Evolutionary conservation across 2,113 vertebrate species (phyloP).

Genomic region (Antechinus stuartii): DNA sequence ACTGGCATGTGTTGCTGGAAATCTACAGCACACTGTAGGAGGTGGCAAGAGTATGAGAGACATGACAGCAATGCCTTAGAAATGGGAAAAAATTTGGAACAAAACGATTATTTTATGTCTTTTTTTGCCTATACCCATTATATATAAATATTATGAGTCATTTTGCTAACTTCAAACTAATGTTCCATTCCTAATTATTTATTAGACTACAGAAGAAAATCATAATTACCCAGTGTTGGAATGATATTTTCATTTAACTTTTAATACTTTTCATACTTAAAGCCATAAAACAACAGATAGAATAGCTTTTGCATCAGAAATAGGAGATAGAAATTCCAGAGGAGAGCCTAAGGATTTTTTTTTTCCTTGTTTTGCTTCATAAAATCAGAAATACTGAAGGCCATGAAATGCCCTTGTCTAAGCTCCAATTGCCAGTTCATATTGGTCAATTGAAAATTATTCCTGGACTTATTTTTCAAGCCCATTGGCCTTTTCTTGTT

Average conservation of each 20-base stretch:
- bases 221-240: not conserved
- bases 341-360: not conserved
- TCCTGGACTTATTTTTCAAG: not conserved
- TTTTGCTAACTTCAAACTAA: not conserved
- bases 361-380: not conserved
- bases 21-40: not conserved
- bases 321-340: not conserved
- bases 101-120: not conserved
- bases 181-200: conserved; percentile 5
- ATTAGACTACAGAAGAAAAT: not conserved
- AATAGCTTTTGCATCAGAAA: not conserved
- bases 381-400: not conserved
- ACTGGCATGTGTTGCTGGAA: not conserved
- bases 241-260: not conserved
- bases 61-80: not conserved
- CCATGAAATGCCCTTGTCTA: not conserved
- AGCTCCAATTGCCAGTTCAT: not conserved
- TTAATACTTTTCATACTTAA: not conserved
- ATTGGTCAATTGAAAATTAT: not conserved
- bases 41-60: not conserved
- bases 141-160: not conserved
- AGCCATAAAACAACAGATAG: not conserved
- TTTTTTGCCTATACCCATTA: not conserved
- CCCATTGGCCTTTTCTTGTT: not conserved
- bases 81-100: not conserved